These are phyloP conservation scores for Chironomus tepperi DNA, from an alignment of 1,140 invertebrate species.

Conservation along the genomic window DNA sequence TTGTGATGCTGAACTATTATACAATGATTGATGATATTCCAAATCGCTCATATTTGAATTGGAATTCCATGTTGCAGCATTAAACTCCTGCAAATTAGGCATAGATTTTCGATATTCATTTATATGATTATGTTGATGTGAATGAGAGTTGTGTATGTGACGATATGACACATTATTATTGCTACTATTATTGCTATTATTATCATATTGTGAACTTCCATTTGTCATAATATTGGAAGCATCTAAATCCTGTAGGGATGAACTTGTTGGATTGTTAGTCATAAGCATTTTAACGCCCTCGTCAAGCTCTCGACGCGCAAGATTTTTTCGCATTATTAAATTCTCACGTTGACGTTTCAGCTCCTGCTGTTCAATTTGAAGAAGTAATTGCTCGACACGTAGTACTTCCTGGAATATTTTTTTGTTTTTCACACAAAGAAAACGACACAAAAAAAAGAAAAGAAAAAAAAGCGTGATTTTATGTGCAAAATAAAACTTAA, in stretches of 20 bases:
- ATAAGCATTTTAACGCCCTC: conserved; percentile 40
- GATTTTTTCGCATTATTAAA: conserved; percentile 51
- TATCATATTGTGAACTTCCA: conserved; percentile 27
- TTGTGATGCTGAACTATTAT: neutral
- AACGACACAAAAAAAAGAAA: conserved; percentile 1
- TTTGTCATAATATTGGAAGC: conserved; percentile 31
- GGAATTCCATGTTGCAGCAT: neutral
- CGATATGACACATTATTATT: conserved; percentile 31
- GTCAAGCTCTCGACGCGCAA: conserved; percentile 44
- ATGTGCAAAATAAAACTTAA: neutral
- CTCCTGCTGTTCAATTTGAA: conserved; percentile 67
- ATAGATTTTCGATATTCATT: conserved; percentile 44
- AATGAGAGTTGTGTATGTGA: conserved; percentile 24
- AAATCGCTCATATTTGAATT: neutral
- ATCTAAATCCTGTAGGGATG: conserved; percentile 52
- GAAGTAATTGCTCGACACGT: conserved; percentile 62
- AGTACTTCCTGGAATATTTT: conserved; percentile 51
- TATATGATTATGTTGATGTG: conserved; percentile 28
- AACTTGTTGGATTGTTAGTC: conserved; percentile 38
- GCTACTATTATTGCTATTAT: neutral
- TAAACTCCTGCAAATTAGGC: conserved; percentile 42
- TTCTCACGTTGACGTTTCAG: conserved; percentile 63
- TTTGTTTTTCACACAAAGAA: neutral
- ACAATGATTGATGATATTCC: conserved; percentile 14
- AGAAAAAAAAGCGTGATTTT: conserved; percentile 13